A percentile compares a stretch with the other conserved stretches of the same genome.
These are phyloP conservation scores for Callipepla squamata DNA, from an alignment of 2,113 vertebrate genomes.

Conservation along the genomic window DNA sequence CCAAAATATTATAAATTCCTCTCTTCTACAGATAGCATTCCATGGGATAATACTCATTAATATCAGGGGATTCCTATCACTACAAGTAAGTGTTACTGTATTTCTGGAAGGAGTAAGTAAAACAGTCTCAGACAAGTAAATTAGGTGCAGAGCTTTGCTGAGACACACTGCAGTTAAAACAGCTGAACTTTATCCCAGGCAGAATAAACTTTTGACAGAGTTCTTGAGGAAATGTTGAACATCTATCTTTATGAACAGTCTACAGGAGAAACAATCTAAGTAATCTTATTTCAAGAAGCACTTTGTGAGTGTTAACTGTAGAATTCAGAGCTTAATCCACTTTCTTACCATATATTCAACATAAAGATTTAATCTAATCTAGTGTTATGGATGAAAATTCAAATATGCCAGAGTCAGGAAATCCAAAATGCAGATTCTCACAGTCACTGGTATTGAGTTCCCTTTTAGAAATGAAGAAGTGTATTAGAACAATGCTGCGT, in stretches of 20 bases:
- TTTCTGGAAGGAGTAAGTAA: slow-evolving; percentile 29
- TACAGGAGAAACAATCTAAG: slow-evolving; percentile 26
- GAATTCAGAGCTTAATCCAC: slow-evolving; percentile 56
- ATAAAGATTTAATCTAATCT: slow-evolving; percentile 60
- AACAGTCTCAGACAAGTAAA: background rate
- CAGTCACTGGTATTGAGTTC: background rate
- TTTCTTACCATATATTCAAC: slow-evolving; percentile 47
- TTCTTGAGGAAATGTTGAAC: slow-evolving; percentile 41
- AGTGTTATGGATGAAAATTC: slow-evolving; percentile 48
- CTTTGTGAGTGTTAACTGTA: slow-evolving; percentile 46
- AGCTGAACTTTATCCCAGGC: slow-evolving; percentile 44
- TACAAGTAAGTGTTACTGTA: background rate
- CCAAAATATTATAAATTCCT: background rate
- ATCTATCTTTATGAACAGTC: slow-evolving; percentile 49
- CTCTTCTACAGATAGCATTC: background rate
- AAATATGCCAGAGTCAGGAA: slow-evolving; percentile 58
- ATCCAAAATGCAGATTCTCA: slow-evolving; percentile 28
- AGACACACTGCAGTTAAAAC: background rate
- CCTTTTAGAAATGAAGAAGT: background rate
- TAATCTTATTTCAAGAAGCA: slow-evolving; percentile 60
- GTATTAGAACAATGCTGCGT: background rate
- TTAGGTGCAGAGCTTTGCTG: background rate
- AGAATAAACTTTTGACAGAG: background rate
- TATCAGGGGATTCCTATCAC: background rate
- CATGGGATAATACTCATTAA: background rate